Evolutionary conservation across 1,140 invertebrate genomes (phyloP).

Genomic region (Streblospio benedicti): DNA sequence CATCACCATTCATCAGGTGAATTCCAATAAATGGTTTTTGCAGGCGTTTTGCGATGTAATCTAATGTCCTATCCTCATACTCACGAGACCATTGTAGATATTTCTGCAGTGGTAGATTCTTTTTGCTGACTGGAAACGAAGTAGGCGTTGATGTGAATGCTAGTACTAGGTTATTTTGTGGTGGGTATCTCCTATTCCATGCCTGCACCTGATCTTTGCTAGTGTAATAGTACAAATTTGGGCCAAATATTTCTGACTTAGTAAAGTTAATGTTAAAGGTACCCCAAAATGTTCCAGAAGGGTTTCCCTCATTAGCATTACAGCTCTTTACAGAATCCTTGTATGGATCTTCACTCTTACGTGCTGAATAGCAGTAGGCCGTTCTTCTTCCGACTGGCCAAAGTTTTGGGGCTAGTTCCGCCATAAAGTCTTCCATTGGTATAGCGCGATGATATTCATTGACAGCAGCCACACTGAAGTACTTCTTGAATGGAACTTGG

Average conservation of each 20-base stretch:
- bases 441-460: constrained; percentile 74
- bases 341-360: too few species aligned
- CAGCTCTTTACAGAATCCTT: constrained; percentile 62
- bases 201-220: too few species aligned
- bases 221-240: constrained; percentile 71
- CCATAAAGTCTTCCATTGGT: constrained; percentile 86
- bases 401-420: constrained; percentile 62
- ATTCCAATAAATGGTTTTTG: too few species aligned
- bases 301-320: constrained; percentile 96
- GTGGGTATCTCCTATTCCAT: constrained; percentile 62
- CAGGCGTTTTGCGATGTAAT: too few species aligned
- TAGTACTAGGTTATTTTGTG: constrained; percentile 56
- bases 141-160: constrained; percentile 80
- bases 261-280: constrained; percentile 82
- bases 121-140: constrained; percentile 83
- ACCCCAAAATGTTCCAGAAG: constrained; percentile 98
- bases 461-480: constrained; percentile 77
- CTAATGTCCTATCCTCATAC: too few species aligned
- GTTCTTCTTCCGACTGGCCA: constrained; percentile 77
- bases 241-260: constrained; percentile 78
- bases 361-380: constrained; percentile 23
- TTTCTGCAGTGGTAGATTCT: constrained; percentile 72
- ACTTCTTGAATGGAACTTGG: constrained; percentile 84
- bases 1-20: too few species aligned
- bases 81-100: constrained; percentile 83